Base-by-base conservation (phyloP, 2,888 invertebrate genomes). In the Aporophyla nigra region DNA sequence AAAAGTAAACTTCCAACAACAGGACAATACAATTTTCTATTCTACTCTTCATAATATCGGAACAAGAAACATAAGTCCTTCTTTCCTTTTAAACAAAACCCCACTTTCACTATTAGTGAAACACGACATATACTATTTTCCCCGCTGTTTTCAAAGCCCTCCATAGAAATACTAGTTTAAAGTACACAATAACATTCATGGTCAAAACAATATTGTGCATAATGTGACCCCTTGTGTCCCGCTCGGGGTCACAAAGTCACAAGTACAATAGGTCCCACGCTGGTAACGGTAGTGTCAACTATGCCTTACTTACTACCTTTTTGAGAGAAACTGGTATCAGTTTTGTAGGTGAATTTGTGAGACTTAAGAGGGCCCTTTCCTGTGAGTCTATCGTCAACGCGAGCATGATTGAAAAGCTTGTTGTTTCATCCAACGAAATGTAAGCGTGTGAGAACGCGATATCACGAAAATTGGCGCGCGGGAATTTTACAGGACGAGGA, bases 161-260 rank as follows among this genome's bases (percentile, higher is more conserved):
- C 33, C 54, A 69, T 33, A 65, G 33, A 71, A 74, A 80, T 67
- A 76, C 73, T 74, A 84, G 75, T 86, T 72, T 68, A n/a, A 74
- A 79, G 62, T 74, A 70, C 59, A 76, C 54, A 85, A 73, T 80
- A 73, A 87, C 81, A 75, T 81, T 74, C 76, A 76, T 58, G 79
- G 71, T 69, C 82, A 76, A 79, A 82, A 86, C 86, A 86, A 82
- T 86, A 87, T 76, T 58, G 62, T 56, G 86, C 73, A 84, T 82
- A 78, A 86, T 82, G 46, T 74, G 82, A 63, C 68, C 82, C 59
- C 79, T 84, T 82, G 73, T 78, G 74, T 33, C 40, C 53, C 61
- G 56, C 24, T n/a, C 16, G 33, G 66, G 87, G 87, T 83, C 85
- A 84, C 68, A 51, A 59, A 19, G 82, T 81, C 33, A 69, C 6